Base-by-base conservation (phyloP, 1,140 invertebrate species). In the Polypedilum pembai region DNA sequence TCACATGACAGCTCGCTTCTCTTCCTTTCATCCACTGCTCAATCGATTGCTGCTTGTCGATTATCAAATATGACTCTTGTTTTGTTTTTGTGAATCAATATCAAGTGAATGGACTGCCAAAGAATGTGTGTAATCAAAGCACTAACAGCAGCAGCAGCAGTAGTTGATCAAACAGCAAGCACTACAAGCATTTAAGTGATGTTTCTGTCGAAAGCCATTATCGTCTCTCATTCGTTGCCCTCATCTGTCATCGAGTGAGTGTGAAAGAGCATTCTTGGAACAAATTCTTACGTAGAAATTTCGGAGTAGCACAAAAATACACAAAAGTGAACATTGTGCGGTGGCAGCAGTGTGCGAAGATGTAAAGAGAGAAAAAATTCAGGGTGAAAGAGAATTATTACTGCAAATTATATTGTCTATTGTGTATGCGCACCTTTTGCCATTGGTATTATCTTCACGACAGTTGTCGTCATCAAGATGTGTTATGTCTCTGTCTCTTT, bases 391-490 rank as follows among this genome's bases (percentile, higher is more conserved):
- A 56, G 12, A 56, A 56, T 12, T n/a, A 56, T 56, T 12, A 56
- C 45, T 56, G 45, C 45, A 56, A 56, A 56, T 56, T 56, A 56
- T 56, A 56, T 56, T 56, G 45, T 56, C 45, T 56, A 56, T 56
- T 56, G 45, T 56, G n/a, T 56, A n/a, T 15, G n/a, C 12, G 10
- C 45, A 56, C 45, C 45, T 56, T 56, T 56, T 56, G 3, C 45
- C n/a, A 12, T 56, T 56, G 4, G 12, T n/a, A 56, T 56, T 56
- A 56, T 56, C 45, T 33, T 4, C 45, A 56, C n/a, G 45, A 56
- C 45, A 56, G 45, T 56, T 56, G 45, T 56, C 45, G 45, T 56
- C 45, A 56, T 56, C 45, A 56, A 56, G 45, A 56, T 56, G 45
- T 56, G 45, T 56, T 15, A 12, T n/a, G 12, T 56, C n/a, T 56